Evolutionary conservation across 2,888 invertebrate genomes (phyloP).

Genomic region (Anodontia alba): DNA sequence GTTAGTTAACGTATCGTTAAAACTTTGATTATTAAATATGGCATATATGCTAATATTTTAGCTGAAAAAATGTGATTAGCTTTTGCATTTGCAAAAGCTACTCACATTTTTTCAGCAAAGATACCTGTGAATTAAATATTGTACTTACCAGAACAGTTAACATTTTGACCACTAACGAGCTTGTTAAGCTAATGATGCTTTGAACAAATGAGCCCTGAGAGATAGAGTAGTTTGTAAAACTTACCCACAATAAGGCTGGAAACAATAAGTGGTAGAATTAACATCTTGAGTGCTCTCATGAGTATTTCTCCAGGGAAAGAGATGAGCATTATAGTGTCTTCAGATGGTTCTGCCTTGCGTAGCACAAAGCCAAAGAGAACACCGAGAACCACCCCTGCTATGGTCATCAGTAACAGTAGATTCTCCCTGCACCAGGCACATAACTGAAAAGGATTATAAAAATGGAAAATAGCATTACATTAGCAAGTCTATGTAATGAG

Average conservation of each 20-base stretch:
- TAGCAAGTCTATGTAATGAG: not conserved
- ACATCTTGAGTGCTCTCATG: constrained; percentile 89
- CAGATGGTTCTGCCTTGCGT: constrained; percentile 85
- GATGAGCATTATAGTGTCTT: constrained; percentile 87
- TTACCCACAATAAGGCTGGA: constrained; percentile 88
- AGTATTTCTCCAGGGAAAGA: constrained; percentile 89
- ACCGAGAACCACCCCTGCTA: constrained; percentile 88
- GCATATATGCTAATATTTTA: too few relatives aligned
- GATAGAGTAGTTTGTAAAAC: too few relatives aligned
- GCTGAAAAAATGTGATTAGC: too few relatives aligned
- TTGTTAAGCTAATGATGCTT: too few relatives aligned
- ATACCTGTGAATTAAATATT: too few relatives aligned
- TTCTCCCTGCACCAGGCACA: constrained; percentile 83
- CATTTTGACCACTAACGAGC: too few relatives aligned
- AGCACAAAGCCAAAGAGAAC: constrained; percentile 87
- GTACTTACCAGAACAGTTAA: too few relatives aligned
- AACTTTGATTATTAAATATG: too few relatives aligned
- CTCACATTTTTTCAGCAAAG: too few relatives aligned
- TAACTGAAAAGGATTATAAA: constrained; percentile 65
- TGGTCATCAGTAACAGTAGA: constrained; percentile 87
- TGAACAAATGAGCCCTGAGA: too few relatives aligned
- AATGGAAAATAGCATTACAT: constrained; percentile 11
- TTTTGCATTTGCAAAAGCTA: too few relatives aligned
- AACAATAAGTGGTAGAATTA: constrained; percentile 89
- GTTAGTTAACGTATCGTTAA: too few relatives aligned